Base-by-base conservation (phyloP, 2,888 invertebrate genomes). In the Harpalus rufipes region DNA sequence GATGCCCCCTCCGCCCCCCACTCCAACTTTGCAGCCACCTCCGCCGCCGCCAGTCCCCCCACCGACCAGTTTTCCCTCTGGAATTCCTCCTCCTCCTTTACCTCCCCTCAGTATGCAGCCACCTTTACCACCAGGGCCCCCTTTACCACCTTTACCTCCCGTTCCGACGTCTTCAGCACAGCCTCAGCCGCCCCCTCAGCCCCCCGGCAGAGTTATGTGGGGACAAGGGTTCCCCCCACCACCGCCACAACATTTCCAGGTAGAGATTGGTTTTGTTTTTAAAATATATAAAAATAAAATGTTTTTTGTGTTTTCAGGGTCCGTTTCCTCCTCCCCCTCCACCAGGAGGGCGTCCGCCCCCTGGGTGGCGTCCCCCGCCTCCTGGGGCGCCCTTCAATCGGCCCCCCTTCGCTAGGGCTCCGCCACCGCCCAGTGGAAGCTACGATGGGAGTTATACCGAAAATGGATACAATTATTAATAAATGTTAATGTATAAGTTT, bases 1-100 rank as follows among this genome's bases (percentile, higher is more conserved):
- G 93, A 94, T 95, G 76, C 95, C 96, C 0, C 96, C 96, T 0
- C 94, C 94, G 0, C 96, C 96, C 0, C 96, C 96, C 0, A 94
- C 95, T 0, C 93, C 96, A 0, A 93, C 94, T 0, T 95, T 96
- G 89, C 94, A 94, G 79, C 93, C 95, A 76, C 94, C 95, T 85
- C 96, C 97, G 0, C 95, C 95, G 7, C 95, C 95, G 0, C 94
- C 94, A 0, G 94, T 94, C 2, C 95, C 95, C 2, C 96, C 96
- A 0, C 95, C 96, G 63, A 93, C 94, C 0, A 92, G 94, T 87
- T 93, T 93, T 87, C 93, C 93, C 0, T 90, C 93, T 0, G 92
- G 92, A 7, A 93, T 94, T 85, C 94, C 94, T 0, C 94, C 94
- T 6, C 94, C 95, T 0, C 95, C 94, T 3, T 89, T 94, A 56